Evolutionary conservation across 1,140 invertebrate genomes (phyloP).

Genomic region (Rhagoletis zephyria): DNA sequence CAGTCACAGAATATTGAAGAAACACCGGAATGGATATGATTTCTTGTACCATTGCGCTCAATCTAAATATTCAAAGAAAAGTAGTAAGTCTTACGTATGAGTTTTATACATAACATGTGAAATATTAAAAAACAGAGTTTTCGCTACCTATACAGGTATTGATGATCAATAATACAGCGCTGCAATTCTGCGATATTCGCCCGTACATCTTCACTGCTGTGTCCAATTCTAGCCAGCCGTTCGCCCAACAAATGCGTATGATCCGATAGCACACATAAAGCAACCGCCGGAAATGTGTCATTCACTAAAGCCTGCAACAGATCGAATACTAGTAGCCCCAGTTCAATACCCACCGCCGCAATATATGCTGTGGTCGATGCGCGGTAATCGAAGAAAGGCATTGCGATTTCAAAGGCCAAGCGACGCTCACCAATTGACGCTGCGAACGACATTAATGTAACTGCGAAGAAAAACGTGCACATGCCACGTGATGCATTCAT

Average conservation of each 20-base stretch:
- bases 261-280: background rate
- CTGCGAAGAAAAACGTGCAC: background rate
- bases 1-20: background rate
- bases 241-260: background rate
- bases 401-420: background rate
- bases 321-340: background rate
- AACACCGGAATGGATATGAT: constrained; percentile 13
- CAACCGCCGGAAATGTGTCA: background rate
- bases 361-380: background rate
- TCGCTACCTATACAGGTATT: background rate
- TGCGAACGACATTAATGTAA: background rate
- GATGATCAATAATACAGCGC: background rate
- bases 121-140: too few relatives aligned
- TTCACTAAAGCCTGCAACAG: background rate
- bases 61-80: background rate
- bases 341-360: background rate
- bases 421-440: background rate
- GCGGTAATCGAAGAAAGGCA: constrained; percentile 1
- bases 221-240: background rate
- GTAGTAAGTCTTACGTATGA: background rate
- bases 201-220: background rate
- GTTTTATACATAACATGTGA: too few relatives aligned
- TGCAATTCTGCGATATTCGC: background rate
- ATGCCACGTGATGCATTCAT: background rate
- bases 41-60: background rate